Conservation (phyloP, 2,113 vertebrate genomes). For the Microcebus jonahi region DNA sequence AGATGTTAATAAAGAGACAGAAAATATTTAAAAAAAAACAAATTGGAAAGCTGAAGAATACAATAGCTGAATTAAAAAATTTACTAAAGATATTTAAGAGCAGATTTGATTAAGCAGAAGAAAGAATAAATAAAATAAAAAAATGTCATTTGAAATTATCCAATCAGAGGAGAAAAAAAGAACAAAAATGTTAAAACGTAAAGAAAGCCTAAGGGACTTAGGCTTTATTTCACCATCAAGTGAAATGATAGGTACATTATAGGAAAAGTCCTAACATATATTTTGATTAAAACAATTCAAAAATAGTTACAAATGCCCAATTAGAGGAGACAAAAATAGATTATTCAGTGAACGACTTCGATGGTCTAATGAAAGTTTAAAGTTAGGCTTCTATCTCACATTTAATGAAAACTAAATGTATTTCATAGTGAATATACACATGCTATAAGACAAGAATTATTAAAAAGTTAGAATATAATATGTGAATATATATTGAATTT, state of each 20-base stretch:
- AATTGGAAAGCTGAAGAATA: not conserved
- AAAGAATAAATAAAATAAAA: not conserved
- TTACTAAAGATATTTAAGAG: not conserved
- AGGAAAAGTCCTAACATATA: not conserved
- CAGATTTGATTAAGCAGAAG: not conserved
- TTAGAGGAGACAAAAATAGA: not conserved
- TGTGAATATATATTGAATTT: not conserved
- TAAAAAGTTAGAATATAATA: not conserved
- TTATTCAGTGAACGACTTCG: not conserved
- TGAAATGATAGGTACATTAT: not conserved
- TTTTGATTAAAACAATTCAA: constrained; percentile 7
- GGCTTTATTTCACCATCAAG: not conserved
- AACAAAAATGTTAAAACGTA: not conserved
- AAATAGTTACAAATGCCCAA: not conserved
- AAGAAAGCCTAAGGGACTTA: not conserved
- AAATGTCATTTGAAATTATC: not conserved
- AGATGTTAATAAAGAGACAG: not conserved
- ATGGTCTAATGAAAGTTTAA: not conserved
- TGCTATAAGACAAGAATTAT: not conserved
- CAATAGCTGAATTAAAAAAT: not conserved
- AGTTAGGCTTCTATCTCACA: not conserved
- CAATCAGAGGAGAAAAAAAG: not conserved
- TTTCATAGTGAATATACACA: not conserved
- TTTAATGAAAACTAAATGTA: not conserved
- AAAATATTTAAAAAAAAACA: not conserved